Evolutionary conservation across 2,113 vertebrate genomes (phyloP).

Genomic region (Oryctolagus cuniculus): DNA sequence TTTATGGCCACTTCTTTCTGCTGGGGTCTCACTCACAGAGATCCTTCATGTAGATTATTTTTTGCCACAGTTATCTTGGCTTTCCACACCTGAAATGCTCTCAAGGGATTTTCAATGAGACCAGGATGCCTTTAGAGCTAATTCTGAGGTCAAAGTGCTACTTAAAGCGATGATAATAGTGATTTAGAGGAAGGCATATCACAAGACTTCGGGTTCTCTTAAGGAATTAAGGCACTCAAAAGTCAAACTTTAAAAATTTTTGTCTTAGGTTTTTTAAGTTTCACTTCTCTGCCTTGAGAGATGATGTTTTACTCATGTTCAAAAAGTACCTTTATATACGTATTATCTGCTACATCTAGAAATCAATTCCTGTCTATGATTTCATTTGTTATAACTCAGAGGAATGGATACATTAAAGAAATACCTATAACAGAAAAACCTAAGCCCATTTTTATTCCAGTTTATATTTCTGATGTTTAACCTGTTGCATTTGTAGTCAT

Average conservation of each 20-base stretch:
- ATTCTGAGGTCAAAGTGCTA: no score
- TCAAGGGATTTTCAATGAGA: no score
- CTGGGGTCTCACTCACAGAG: no score
- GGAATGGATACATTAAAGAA: neutral
- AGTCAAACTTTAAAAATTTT: constrained; percentile 3
- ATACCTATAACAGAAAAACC: neutral
- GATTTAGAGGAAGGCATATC: neutral
- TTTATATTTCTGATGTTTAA: constrained; percentile 68
- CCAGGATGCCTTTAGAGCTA: no score
- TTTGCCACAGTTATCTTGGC: no score
- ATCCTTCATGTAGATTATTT: no score
- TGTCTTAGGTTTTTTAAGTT: constrained; percentile 33
- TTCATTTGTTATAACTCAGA: constrained; percentile 52
- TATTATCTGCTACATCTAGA: constrained; percentile 4
- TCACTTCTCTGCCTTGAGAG: neutral
- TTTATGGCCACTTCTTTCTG: no score
- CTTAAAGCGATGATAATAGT: neutral
- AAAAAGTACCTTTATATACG: constrained; percentile 11
- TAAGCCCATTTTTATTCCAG: constrained; percentile 40
- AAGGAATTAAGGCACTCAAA: neutral
- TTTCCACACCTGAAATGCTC: no score
- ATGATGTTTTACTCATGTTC: constrained; percentile 39
- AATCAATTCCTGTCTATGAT: neutral
- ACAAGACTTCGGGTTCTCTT: neutral
- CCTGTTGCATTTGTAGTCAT: constrained; percentile 90